Base-by-base conservation (phyloP, 2,888 invertebrate species). In the Sphinx pinastri region DNA sequence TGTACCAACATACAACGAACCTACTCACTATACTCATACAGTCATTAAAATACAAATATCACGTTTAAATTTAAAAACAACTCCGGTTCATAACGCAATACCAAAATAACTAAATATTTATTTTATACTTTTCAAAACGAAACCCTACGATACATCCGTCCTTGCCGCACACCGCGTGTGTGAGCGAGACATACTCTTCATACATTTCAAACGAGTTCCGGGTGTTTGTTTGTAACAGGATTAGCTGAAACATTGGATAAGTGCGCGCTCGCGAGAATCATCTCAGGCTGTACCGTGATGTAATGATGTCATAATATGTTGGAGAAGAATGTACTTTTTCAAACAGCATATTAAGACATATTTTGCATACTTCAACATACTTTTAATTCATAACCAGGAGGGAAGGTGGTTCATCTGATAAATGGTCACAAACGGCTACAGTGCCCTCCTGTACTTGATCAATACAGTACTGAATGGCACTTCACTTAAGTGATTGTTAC, bases 191-290 rank as follows among this genome's bases (percentile, higher is more conserved):
- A 47, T 11, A 57, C 16, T 19, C 47, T 63, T 63, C 63, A 63
- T 63, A 49, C 63, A 63, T 63, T 63, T 63, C 49, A 63, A 25
- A 49, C 12, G 49, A 47, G 19, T 47, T 49, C 49, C 49, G 63
- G 49, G 13, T 63, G 63, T 49, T 63, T 63, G 19, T 49, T 13
- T 11, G 19, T 63, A 49, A 49, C 63, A 2, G 49, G 63, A 63
- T 63, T 63, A 49, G 49, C 13, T 49, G 60, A 63, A 63, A 63
- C 47, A 63, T 63, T 63, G 49, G 49, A 63, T 13, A 49, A 49
- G 45, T 13, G 19, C 19, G 25, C 57, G 63, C 55, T 13, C 49
- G 63, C 11, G 63, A 5, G 47, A 19, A 57, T 38, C 38, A 19
- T 55, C 12, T 7, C 47, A 45, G 45, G 11, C 45, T 60, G 38